Percentiles rank a stretch among this genome's conserved stretches.
Evolutionary conservation across 1,140 invertebrate genomes (phyloP).

Genomic region (Stenopsyche tienmushanensis): DNA sequence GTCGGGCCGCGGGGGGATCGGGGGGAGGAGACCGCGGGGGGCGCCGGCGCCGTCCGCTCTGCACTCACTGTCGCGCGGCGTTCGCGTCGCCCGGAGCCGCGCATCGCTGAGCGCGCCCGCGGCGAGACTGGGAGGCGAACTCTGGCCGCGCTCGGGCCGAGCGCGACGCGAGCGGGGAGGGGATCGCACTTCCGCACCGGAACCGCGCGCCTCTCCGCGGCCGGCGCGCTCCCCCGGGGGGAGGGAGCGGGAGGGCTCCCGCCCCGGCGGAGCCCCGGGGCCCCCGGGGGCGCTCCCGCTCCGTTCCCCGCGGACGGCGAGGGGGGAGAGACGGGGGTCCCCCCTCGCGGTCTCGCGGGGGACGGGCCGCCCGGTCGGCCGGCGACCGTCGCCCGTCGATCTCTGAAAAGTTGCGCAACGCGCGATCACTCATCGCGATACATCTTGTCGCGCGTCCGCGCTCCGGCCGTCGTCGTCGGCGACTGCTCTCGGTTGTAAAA

Average conservation of each 20-base stretch:
- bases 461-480: too few species aligned
- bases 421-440: slow-evolving; percentile 45
- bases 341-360: slow-evolving; percentile 41
- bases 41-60: neutral
- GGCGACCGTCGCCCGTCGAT: slow-evolving; percentile 22
- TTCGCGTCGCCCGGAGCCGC: slow-evolving; percentile 41
- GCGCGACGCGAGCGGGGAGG: neutral
- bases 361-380: slow-evolving; percentile 5
- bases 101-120: slow-evolving; percentile 30
- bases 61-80: slow-evolving; percentile 26
- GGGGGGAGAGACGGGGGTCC: neutral
- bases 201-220: slow-evolving; percentile 37
- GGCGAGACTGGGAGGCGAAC: slow-evolving; percentile 16
- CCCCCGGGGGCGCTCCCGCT: neutral
- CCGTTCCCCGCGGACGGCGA: neutral
- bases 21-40: slow-evolving; percentile 11
- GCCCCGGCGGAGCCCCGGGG: neutral
- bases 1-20: neutral
- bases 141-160: neutral
- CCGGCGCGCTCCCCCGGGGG: slow-evolving; percentile 30
- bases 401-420: slow-evolving; percentile 30
- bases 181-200: neutral
- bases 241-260: slow-evolving; percentile 4
- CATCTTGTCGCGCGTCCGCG: too few species aligned
- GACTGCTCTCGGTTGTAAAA: slow-evolving; percentile 47